These are phyloP conservation scores for Cynocephalus volans DNA, from an alignment of 2,113 vertebrate genomes.

Conservation along the genomic window DNA sequence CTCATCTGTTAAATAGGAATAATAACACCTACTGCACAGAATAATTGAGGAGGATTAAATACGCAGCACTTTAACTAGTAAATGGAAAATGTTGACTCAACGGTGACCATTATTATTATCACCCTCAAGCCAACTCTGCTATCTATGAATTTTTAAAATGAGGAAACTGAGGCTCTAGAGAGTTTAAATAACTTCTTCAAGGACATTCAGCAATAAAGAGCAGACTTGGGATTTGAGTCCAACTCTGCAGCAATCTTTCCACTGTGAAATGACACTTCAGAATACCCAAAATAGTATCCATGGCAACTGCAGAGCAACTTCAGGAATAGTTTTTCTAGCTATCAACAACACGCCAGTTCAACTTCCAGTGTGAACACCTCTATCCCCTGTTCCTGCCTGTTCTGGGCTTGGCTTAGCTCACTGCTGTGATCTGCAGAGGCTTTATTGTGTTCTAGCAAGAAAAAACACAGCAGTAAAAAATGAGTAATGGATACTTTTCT, in stretches of 20 bases:
- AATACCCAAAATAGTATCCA: conserved; percentile 65
- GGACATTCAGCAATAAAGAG: background rate
- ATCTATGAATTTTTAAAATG: background rate
- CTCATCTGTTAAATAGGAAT: background rate
- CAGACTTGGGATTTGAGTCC: conserved; percentile 50
- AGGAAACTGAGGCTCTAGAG: conserved; percentile 16
- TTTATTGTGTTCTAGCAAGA: background rate
- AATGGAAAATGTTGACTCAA: background rate
- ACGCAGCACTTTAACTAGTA: background rate
- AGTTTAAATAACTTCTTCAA: conserved; percentile 39
- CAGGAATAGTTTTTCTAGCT: conserved; percentile 27
- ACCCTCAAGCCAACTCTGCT: background rate
- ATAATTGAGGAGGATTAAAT: background rate
- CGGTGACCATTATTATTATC: background rate
- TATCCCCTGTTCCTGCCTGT: background rate
- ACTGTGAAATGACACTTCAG: conserved; percentile 54
- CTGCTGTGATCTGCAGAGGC: background rate
- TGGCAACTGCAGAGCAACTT: conserved; percentile 60
- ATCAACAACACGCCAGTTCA: conserved; percentile 8
- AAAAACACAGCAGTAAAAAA: background rate
- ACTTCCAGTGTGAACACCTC: background rate
- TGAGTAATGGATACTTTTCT: background rate
- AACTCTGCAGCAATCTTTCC: conserved; percentile 40
- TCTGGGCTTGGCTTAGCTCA: background rate
- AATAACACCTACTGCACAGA: background rate